Conservation (phyloP, 2,888 invertebrate genomes). For the Drosophila kuntzei region DNA sequence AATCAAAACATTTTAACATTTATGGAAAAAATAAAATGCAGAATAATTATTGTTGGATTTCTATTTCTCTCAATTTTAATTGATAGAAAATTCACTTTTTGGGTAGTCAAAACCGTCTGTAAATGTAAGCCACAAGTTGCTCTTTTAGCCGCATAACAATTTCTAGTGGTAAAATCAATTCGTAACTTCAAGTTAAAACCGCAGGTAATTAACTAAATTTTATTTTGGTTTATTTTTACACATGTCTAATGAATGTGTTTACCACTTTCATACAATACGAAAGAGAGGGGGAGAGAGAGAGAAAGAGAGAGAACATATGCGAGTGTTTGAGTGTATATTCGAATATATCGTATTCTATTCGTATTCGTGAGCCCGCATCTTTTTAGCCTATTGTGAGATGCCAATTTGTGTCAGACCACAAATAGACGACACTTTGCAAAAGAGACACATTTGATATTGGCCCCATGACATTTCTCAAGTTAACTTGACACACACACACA, state of each 20-base stretch:
- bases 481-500: conserved; percentile 41
- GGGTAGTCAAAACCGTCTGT: neutral
- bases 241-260: conserved; percentile 54
- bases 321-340: conserved; percentile 3
- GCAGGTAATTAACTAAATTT: conserved; percentile 52
- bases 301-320: neutral
- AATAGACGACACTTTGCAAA: conserved; percentile 51
- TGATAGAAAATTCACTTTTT: too few species aligned
- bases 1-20: too few species aligned
- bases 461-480: conserved; percentile 74
- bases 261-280: conserved; percentile 30
- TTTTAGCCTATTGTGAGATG: conserved; percentile 47
- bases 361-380: conserved; percentile 23
- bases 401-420: conserved; percentile 73
- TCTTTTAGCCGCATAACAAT: conserved; percentile 4
- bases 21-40: too few species aligned
- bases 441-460: conserved; percentile 64
- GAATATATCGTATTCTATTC: conserved; percentile 1
- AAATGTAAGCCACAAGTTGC: conserved; percentile 1
- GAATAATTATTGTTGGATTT: too few species aligned
- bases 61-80: too few species aligned
- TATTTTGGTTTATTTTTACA: conserved; percentile 29
- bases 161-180: conserved; percentile 2
- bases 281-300: neutral
- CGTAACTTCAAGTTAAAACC: conserved; percentile 16